Evolutionary conservation across 2,113 vertebrate species (phyloP).

Genomic region (Okapia johnstoni): DNA sequence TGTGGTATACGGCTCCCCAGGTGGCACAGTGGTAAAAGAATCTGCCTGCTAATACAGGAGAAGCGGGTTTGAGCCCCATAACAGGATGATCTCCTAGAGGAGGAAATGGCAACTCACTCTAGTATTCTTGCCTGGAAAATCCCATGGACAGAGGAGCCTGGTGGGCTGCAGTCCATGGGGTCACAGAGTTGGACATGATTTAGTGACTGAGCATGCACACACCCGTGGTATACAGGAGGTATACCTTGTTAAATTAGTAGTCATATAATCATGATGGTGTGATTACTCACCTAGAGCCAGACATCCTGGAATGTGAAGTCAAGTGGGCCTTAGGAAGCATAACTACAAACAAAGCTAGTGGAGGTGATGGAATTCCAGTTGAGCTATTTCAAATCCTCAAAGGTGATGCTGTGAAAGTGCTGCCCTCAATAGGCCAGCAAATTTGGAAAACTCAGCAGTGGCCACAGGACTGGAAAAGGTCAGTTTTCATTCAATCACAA

Average conservation of each 20-base stretch:
- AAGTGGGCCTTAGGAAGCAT: too few species aligned
- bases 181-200: not conserved
- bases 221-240: not conserved
- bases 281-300: too few species aligned
- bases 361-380: too few species aligned
- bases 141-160: not conserved
- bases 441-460: too few species aligned
- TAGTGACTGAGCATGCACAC: not conserved
- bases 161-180: not conserved
- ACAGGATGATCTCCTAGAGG: not conserved
- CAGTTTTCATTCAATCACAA: too few species aligned
- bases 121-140: not conserved
- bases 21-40: not conserved
- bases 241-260: not conserved
- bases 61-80: not conserved
- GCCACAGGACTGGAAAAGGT: too few species aligned
- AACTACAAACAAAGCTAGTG: too few species aligned
- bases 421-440: too few species aligned
- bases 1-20: not conserved
- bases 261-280: not conserved
- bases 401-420: too few species aligned
- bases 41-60: not conserved
- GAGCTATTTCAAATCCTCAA: too few species aligned
- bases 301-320: too few species aligned
- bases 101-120: not conserved